Percentiles rank a stretch among this genome's conserved stretches.
phyloP scores from a whole-genome alignment of 2,888 invertebrate species.

The Sisyra terminalis region DNA sequence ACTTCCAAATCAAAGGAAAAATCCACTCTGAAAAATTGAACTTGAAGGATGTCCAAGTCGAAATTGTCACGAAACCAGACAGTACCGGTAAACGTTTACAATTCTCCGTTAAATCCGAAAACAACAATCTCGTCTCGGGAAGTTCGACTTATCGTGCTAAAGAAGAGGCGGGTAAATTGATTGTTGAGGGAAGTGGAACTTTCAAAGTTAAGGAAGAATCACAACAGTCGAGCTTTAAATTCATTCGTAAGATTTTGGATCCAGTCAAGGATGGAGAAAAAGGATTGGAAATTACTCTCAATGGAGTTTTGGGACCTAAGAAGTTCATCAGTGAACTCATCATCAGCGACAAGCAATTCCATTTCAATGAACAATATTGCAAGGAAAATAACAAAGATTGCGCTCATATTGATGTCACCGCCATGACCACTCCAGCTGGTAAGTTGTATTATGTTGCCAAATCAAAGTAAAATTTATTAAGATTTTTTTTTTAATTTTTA shows the following conservation, averaged over 20 bases:
- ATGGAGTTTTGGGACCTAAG: slow-evolving; percentile 48
- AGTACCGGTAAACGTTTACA: slow-evolving; percentile 43
- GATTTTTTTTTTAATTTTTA: slow-evolving; percentile 16
- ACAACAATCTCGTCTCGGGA: slow-evolving; percentile 51
- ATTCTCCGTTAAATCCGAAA: slow-evolving; percentile 42
- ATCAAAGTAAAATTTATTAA: not conserved
- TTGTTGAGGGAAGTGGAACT: slow-evolving; percentile 59
- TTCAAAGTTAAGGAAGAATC: slow-evolving; percentile 51
- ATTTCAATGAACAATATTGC: slow-evolving; percentile 53
- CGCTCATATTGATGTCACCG: slow-evolving; percentile 52
- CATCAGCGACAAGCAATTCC: slow-evolving; percentile 54
- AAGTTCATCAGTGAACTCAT: slow-evolving; percentile 55
- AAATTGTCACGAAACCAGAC: slow-evolving; percentile 42
- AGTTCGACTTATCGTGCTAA: slow-evolving; percentile 53
- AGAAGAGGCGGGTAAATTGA: slow-evolving; percentile 50
- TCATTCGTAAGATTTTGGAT: slow-evolving; percentile 41
- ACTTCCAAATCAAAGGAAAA: slow-evolving; percentile 41
- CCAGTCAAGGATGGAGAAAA: slow-evolving; percentile 44
- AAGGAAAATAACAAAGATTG: slow-evolving; percentile 60
- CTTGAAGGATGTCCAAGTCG: slow-evolving; percentile 43
- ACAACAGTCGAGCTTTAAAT: slow-evolving; percentile 57
- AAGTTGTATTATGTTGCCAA: slow-evolving; percentile 16
- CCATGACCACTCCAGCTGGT: slow-evolving; percentile 33
- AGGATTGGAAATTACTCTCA: slow-evolving; percentile 46
- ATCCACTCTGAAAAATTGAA: slow-evolving; percentile 47